Conservation (phyloP, 1,140 invertebrate species). For the Cotesia glomerata region DNA sequence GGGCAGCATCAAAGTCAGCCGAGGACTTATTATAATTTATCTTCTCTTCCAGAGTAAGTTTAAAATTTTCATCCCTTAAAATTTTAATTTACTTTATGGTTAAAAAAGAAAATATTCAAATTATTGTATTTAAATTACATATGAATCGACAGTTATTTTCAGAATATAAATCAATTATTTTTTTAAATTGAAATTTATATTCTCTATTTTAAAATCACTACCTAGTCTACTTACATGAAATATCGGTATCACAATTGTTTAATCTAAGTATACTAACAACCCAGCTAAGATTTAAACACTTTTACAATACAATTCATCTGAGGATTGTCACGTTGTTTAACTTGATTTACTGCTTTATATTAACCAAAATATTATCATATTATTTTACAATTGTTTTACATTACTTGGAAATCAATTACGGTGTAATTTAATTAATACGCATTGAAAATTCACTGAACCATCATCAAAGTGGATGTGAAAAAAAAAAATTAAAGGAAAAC, state of each 20-base stretch:
- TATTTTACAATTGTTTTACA: too few species aligned
- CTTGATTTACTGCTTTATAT: slow-evolving; percentile 3
- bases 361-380: background rate
- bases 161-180: background rate
- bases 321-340: background rate
- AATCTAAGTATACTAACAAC: too few species aligned
- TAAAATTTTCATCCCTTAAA: background rate
- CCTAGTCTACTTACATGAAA: too few species aligned
- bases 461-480: too few species aligned
- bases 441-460: too few species aligned
- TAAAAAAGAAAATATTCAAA: too few species aligned
- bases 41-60: slow-evolving; percentile 54
- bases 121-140: background rate
- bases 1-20: slow-evolving; percentile 28
- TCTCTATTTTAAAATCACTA: too few species aligned
- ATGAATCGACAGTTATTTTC: background rate
- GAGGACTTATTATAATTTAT: slow-evolving; percentile 53
- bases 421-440: too few species aligned
- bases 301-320: slow-evolving; percentile 17
- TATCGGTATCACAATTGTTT: too few species aligned
- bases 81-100: background rate
- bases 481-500: too few species aligned
- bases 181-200: too few species aligned
- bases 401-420: too few species aligned
- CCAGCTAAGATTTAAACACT: background rate